A percentile compares a stretch with the other conserved stretches of the same genome.
Conservation (phyloP, 2,888 invertebrate species). For the Amaurobius ferox region DNA sequence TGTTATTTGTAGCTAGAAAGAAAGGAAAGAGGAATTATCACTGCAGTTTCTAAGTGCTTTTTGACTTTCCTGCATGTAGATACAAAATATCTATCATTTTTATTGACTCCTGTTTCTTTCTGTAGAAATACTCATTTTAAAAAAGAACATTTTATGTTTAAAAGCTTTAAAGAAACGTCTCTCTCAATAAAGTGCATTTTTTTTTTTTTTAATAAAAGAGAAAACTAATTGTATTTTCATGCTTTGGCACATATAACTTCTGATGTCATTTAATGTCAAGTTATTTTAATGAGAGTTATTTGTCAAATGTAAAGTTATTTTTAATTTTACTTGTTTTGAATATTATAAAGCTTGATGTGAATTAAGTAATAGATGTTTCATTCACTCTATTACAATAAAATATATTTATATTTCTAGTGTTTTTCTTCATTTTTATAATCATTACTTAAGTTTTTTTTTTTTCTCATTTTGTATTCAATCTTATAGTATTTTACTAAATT, state of each 20-base stretch:
- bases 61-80: neutral
- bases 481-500: too few relatives aligned
- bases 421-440: neutral
- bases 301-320: too few relatives aligned
- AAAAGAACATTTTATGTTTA: neutral
- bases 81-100: neutral
- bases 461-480: too few relatives aligned
- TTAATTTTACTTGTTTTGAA: too few relatives aligned
- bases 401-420: neutral
- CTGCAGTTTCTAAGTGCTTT: slow-evolving; percentile 1
- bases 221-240: neutral
- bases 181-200: too few relatives aligned
- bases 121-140: neutral
- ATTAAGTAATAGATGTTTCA: neutral
- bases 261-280: too few relatives aligned
- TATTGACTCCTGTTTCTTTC: neutral
- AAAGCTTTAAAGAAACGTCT: too few relatives aligned
- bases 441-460: too few relatives aligned
- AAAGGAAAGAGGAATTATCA: neutral
- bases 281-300: too few relatives aligned
- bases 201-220: too few relatives aligned
- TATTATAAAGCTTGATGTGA: neutral
- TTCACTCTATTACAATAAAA: neutral
- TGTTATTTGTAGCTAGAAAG: slow-evolving; percentile 5
- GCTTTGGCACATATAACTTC: too few relatives aligned